These are phyloP conservation scores for Diarsia brunnea DNA, from an alignment of 2,888 invertebrate species.

Conservation along the genomic window DNA sequence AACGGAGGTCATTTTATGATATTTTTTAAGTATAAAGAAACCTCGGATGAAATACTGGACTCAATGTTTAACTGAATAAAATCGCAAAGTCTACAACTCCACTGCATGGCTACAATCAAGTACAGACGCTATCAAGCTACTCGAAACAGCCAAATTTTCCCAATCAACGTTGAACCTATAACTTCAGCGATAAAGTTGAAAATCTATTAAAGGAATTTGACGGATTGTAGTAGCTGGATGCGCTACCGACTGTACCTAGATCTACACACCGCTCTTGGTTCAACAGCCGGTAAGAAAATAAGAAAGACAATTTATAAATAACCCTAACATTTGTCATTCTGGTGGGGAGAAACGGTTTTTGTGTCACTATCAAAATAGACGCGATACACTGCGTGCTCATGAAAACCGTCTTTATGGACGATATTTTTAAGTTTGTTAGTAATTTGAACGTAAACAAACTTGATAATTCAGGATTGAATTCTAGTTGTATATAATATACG, in stretches of 20 bases:
- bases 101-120: too few species aligned
- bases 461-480: constrained; percentile 34
- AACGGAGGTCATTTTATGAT: not conserved
- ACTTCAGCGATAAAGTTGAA: too few species aligned
- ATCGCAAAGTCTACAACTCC: not conserved
- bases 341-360: constrained; percentile 73
- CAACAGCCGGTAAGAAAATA: constrained; percentile 51
- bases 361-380: constrained; percentile 80
- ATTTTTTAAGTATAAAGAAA: not conserved
- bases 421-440: constrained; percentile 52
- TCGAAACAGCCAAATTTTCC: too few species aligned
- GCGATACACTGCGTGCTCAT: constrained; percentile 62
- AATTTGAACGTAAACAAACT: constrained; percentile 52
- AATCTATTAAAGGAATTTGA: too few species aligned
- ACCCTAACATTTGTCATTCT: constrained; percentile 79
- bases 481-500: constrained; percentile 30
- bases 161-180: too few species aligned
- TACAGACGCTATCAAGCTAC: too few species aligned
- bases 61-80: not conserved
- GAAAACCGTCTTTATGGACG: constrained; percentile 56
- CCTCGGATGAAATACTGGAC: not conserved
- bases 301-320: constrained; percentile 74
- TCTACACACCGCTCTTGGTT: constrained; percentile 30
- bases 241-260: too few species aligned
- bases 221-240: too few species aligned